phyloP scores from a whole-genome alignment of 2,797 vertebrate genomes.

The Meriones psammophilus region DNA sequence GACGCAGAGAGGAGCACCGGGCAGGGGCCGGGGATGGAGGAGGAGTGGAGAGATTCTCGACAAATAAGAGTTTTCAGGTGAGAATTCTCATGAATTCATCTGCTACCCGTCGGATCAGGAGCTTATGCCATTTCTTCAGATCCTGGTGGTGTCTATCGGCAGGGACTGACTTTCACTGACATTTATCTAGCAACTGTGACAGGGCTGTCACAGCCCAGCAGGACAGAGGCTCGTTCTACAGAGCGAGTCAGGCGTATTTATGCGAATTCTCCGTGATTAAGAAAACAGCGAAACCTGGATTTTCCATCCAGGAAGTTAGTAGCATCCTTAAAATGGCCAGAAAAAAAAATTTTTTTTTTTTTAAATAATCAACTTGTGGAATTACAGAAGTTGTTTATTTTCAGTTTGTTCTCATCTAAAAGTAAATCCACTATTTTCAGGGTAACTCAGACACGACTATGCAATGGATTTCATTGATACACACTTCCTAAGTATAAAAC shows the following conservation, averaged over 20 bases:
- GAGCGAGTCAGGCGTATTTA: conserved; percentile 9
- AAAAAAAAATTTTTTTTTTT: neutral
- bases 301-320: conserved; percentile 29
- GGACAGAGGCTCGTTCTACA: neutral
- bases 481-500: neutral
- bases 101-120: neutral
- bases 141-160: neutral
- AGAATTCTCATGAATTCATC: neutral
- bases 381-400: conserved; percentile 17
- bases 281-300: neutral
- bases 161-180: neutral
- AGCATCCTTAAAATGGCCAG: conserved; percentile 4
- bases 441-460: neutral
- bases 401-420: neutral
- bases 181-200: neutral
- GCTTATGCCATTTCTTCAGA: neutral
- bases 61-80: conserved; percentile 25
- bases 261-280: conserved; percentile 17
- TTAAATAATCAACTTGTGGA: neutral
- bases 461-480: neutral
- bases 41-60: neutral
- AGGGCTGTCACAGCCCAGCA: neutral
- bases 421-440: neutral
- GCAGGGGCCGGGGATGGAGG: rapidly evolving
- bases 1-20: neutral